Evolutionary conservation across 1,140 invertebrate genomes (phyloP).

Genomic region (Apis cerana): DNA sequence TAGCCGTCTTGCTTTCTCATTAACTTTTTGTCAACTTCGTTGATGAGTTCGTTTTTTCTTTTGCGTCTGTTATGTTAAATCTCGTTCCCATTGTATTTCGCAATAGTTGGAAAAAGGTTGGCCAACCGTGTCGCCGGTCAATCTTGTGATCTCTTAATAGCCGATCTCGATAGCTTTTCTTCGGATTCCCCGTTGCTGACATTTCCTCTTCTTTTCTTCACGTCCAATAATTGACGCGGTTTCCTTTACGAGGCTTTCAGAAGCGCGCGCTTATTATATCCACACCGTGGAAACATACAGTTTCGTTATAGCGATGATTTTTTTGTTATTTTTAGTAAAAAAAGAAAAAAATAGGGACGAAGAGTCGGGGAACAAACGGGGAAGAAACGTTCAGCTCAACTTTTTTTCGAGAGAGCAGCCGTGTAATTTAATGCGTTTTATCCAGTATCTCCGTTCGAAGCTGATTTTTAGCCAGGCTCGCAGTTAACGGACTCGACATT

Average conservation of each 20-base stretch:
- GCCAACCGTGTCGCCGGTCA: background rate
- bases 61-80: background rate
- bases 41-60: background rate
- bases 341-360: background rate
- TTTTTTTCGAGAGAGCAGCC: background rate
- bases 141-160: slow-evolving; percentile 6
- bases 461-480: slow-evolving; percentile 6
- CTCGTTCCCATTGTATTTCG: background rate
- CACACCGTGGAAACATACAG: slow-evolving; percentile 14
- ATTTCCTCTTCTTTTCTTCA: slow-evolving; percentile 11
- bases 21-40: background rate
- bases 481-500: slow-evolving; percentile 18
- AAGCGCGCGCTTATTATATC: background rate
- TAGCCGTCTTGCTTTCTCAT: background rate
- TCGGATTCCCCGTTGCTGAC: background rate
- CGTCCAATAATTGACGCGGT: slow-evolving; percentile 36
- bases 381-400: slow-evolving; percentile 12
- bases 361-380: too few relatives aligned
- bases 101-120: background rate
- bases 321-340: background rate
- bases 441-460: background rate
- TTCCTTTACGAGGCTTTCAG: slow-evolving; percentile 14
- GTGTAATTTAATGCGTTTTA: slow-evolving; percentile 43
- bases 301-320: slow-evolving; percentile 32
- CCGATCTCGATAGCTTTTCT: background rate